phyloP scores from a whole-genome alignment of 2,797 vertebrate genomes.

The Sebastolobus altivelis region DNA sequence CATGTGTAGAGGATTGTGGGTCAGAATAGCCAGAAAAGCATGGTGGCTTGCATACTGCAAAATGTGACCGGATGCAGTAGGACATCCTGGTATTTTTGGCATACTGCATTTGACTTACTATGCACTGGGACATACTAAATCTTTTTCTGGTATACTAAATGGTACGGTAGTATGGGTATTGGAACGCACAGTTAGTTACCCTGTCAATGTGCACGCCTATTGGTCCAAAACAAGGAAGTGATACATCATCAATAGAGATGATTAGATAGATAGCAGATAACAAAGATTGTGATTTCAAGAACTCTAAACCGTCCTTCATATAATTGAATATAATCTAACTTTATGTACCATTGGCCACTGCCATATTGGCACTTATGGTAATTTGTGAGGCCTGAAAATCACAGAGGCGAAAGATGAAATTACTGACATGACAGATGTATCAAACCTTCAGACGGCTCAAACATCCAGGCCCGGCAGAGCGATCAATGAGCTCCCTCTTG shows the following conservation, averaged over 20 bases:
- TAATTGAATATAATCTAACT: constrained; percentile 14
- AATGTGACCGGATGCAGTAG: no score
- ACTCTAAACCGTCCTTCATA: not conserved
- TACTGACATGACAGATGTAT: constrained; percentile 24
- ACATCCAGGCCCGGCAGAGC: constrained; percentile 1
- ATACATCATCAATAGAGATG: not conserved
- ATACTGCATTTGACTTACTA: no score
- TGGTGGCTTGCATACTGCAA: no score
- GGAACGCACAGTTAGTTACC: no score
- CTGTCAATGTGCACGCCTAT: not conserved
- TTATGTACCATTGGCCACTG: not conserved
- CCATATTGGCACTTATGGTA: constrained; percentile 14
- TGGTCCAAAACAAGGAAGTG: not conserved
- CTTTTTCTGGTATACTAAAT: no score
- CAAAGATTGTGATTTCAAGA: not conserved
- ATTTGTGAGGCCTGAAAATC: constrained; percentile 32
- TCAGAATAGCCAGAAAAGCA: no score
- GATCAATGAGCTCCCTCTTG: constrained; percentile 73
- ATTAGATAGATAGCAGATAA: not conserved
- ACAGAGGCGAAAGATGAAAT: constrained; percentile 20
- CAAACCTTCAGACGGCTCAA: not conserved
- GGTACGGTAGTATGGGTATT: no score
- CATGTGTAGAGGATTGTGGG: no score
- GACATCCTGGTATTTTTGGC: no score
- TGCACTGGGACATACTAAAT: no score